phyloP scores from a whole-genome alignment of 2,797 vertebrate species.

The Mus minutoides region DNA sequence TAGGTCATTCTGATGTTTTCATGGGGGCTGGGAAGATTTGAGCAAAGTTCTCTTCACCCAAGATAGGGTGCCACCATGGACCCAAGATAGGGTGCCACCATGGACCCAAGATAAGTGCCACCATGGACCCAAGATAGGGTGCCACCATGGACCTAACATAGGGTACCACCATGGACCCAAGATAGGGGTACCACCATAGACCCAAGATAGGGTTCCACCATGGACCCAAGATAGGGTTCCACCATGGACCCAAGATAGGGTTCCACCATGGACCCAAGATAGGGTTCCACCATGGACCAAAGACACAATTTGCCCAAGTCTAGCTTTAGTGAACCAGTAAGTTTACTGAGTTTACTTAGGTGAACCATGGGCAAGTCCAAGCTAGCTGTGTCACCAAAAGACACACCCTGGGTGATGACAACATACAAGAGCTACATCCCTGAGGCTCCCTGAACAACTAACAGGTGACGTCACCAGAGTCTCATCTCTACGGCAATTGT shows the following conservation, averaged over 20 bases:
- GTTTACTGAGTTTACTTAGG: not conserved
- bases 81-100: not conserved
- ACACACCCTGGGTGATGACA: not conserved
- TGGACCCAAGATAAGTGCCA: not conserved
- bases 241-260: not conserved
- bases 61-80: not conserved
- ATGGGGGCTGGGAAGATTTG: too few relatives aligned
- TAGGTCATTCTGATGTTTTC: not conserved
- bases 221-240: not conserved
- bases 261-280: not conserved
- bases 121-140: too few relatives aligned
- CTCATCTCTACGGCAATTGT: not conserved
- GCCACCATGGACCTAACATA: not conserved
- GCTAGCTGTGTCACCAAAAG: not conserved
- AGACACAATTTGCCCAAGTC: not conserved
- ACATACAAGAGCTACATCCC: not conserved
- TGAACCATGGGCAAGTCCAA: not conserved
- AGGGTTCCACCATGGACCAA: too few relatives aligned
- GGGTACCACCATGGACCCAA: too few relatives aligned
- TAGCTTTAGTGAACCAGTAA: not conserved
- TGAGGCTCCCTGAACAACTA: not conserved
- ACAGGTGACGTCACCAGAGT: too few relatives aligned
- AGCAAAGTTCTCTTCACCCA: not conserved
- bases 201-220: not conserved
- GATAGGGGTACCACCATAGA: not conserved